Conservation (phyloP, 2,888 invertebrate genomes). For the Rhagonycha fulva region DNA sequence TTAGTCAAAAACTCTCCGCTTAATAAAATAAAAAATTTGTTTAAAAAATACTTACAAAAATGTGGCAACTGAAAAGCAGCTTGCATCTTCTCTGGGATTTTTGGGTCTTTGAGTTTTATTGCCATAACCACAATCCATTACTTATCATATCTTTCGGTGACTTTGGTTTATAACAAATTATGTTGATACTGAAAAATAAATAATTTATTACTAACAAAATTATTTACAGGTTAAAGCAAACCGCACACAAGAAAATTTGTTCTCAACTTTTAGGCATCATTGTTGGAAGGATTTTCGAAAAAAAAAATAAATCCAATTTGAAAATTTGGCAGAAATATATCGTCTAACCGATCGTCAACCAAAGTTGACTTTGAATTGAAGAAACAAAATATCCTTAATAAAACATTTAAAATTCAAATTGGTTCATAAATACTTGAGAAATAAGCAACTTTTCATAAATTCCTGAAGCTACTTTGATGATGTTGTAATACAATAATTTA, state of each 20-base stretch:
- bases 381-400: too few species aligned
- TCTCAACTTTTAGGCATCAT: too few species aligned
- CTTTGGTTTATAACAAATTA: neutral
- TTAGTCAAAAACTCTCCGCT: too few species aligned
- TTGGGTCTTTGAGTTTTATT: neutral
- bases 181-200: neutral
- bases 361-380: too few species aligned
- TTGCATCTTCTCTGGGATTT: neutral
- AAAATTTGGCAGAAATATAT: too few species aligned
- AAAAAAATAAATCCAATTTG: too few species aligned
- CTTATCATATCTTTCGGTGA: neutral
- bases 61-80: neutral
- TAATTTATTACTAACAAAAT: neutral
- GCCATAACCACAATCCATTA: neutral
- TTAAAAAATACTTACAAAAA: conserved; percentile 10
- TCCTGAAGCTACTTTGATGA: too few species aligned
- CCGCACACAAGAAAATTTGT: neutral
- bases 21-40: neutral
- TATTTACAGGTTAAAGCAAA: neutral
- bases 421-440: too few species aligned
- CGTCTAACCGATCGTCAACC: too few species aligned
- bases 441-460: too few species aligned
- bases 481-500: too few species aligned
- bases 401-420: neutral
- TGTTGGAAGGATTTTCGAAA: too few species aligned